Base-by-base conservation (phyloP, 2,113 vertebrate genomes). In the Sterrhoptilus dennistouni region DNA sequence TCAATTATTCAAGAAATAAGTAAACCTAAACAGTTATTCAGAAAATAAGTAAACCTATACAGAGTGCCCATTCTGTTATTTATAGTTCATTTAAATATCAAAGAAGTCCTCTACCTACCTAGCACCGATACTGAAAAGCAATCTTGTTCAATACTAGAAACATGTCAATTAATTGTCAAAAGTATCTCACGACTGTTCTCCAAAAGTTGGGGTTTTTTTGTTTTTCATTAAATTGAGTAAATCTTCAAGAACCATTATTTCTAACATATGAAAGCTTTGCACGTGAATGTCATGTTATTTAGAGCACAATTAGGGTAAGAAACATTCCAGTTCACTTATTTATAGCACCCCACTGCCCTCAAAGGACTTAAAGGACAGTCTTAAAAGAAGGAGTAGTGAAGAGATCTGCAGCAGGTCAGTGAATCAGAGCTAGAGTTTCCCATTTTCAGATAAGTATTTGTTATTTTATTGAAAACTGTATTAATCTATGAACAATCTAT, bases 81-180 rank as follows among this genome's bases (percentile, higher is more conserved):
- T 53, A 13, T 31, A 83, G 57, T 25, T 81, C 8, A 36, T 54
- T 89, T 21, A 81, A 59, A 77, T 24, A 70, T 16, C 33, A 74
- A 79, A 69, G 38, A 47, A 65, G 5, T n/a, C 21, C 59, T 65
- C 1, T 5, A 64, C 20, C 33, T 52, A 6, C 11, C 28, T 29
- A 50, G 23, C 21, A 80, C 45, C 72, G 18, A 57, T 24, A 83
- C 18, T 29, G 38, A 10, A 8, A 59, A 64, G 19, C 8, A 4
- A 69, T 35, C 22, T 57, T 2, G 6, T 18, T 74, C 44, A 44
- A 14, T 10, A 59, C 4, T 21, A 87, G 42, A 63, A 82, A 74
- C 0, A 0, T 0, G 0, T 14, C 60, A 56, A 5, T 45, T 42
- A 40, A 60, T 33, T 82, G 23, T 60, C 20, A 49, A 74, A 86